phyloP scores from a whole-genome alignment of 2,888 invertebrate species.

The Agrotis ipsilon region DNA sequence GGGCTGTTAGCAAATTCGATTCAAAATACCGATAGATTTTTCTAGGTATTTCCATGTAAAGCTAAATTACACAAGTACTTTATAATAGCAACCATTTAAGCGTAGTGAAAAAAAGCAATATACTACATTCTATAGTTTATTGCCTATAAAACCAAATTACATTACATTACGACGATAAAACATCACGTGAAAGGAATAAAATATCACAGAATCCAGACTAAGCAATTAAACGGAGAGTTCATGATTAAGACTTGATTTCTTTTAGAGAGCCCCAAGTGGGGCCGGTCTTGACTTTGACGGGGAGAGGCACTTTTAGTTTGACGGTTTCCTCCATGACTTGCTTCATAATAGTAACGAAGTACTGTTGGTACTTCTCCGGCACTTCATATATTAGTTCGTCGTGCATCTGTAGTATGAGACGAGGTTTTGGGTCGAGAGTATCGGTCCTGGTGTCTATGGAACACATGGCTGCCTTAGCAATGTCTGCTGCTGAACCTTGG shows the following conservation, averaged over 20 bases:
- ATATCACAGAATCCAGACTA: conserved; percentile 71
- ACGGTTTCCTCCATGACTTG: conserved; percentile 95
- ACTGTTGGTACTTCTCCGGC: conserved; percentile 88
- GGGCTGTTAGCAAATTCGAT: conserved; percentile 32
- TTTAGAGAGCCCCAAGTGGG: conserved; percentile 94
- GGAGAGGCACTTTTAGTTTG: conserved; percentile 94
- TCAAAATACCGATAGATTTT: conserved; percentile 30
- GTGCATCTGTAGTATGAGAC: conserved; percentile 97
- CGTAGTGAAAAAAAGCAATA: conserved; percentile 34
- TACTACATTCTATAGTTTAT: conserved; percentile 41
- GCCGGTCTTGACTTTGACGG: conserved; percentile 96
- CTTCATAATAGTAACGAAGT: conserved; percentile 93
- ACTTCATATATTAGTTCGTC: conserved; percentile 99
- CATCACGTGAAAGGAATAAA: conserved; percentile 62
- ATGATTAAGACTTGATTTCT: conserved; percentile 71
- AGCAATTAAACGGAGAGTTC: conserved; percentile 32
- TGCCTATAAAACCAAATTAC: conserved; percentile 53
- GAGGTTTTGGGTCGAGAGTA: conserved; percentile 83
- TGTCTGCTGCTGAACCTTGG: conserved; percentile 99
- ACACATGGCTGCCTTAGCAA: conserved; percentile 97
- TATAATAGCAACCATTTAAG: conserved; percentile 24
- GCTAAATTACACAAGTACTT: conserved; percentile 1
- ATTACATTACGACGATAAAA: conserved; percentile 47
- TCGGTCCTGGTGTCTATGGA: conserved; percentile 92
- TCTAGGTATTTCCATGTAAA: background rate